Evolutionary conservation across 2,797 vertebrate genomes (phyloP).

Genomic region (Silurus aristotelis): DNA sequence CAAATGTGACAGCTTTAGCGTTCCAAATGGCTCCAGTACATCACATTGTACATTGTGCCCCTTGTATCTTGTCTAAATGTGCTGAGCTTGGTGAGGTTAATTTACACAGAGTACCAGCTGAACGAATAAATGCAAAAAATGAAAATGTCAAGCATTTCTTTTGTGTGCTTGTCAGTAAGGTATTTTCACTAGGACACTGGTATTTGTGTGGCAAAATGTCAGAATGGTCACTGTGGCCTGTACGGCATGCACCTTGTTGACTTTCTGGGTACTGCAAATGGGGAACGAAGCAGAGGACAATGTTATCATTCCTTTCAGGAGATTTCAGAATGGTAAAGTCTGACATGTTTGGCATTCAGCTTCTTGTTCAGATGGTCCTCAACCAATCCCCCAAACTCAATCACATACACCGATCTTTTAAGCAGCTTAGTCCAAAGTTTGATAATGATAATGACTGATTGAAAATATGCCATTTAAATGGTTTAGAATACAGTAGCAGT

Average conservation of each 20-base stretch:
- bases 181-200: conserved; percentile 36
- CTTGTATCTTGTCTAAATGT: conserved; percentile 18
- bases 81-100: conserved; percentile 14
- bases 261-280: conserved; percentile 21
- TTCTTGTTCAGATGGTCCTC: neutral
- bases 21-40: neutral
- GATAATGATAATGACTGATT: neutral
- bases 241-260: conserved; percentile 38
- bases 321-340: conserved; percentile 17
- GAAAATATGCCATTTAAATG: neutral
- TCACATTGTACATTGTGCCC: neutral
- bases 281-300: conserved; percentile 23
- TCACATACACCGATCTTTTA: neutral
- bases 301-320: conserved; percentile 31
- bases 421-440: neutral
- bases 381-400: too few species aligned
- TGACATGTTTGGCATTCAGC: conserved; percentile 8
- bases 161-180: conserved; percentile 44
- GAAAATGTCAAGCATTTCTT: conserved; percentile 48
- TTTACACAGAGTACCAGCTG: conserved; percentile 9
- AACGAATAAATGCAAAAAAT: conserved; percentile 4
- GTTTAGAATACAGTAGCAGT: neutral
- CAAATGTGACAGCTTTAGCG: neutral
- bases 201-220: conserved; percentile 58
- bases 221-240: conserved; percentile 33